phyloP scores from a whole-genome alignment of 2,113 vertebrate species.

The Chionomys nivalis region DNA sequence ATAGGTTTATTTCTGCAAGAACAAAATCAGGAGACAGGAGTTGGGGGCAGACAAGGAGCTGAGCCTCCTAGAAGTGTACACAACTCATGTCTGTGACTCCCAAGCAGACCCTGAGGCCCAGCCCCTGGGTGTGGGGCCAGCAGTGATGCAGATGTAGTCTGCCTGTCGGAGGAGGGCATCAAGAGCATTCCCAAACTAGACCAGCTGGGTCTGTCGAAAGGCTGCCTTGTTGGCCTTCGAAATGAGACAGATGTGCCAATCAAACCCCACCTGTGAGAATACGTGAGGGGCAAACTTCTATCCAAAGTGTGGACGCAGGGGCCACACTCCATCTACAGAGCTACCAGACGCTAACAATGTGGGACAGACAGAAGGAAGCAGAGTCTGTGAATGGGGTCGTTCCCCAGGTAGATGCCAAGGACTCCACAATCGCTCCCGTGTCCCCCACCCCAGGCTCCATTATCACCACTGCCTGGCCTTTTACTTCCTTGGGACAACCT shows the following conservation, averaged over 20 bases:
- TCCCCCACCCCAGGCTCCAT: no score
- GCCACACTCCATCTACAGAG: no score
- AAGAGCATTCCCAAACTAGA: not conserved
- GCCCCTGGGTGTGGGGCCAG: not conserved
- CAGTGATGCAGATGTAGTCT: not conserved
- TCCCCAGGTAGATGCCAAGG: not conserved
- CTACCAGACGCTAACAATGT: not conserved
- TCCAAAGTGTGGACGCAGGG: no score
- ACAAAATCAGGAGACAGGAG: not conserved
- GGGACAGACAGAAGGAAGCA: not conserved
- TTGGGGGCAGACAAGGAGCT: not conserved
- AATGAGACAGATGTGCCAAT: no score
- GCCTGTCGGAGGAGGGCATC: not conserved
- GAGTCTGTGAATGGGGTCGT: not conserved
- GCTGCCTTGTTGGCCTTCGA: not conserved
- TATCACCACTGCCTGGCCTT: no score
- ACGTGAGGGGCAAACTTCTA: no score
- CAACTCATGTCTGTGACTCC: not conserved
- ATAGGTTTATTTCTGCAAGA: not conserved
- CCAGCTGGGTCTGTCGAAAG: not conserved
- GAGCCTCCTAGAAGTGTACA: not conserved
- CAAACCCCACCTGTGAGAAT: no score
- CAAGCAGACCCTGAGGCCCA: not conserved
- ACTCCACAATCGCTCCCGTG: not conserved
- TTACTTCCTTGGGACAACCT: no score